These are phyloP conservation scores for Ciconia boyciana DNA, from an alignment of 2,113 vertebrate genomes.

Conservation along the genomic window DNA sequence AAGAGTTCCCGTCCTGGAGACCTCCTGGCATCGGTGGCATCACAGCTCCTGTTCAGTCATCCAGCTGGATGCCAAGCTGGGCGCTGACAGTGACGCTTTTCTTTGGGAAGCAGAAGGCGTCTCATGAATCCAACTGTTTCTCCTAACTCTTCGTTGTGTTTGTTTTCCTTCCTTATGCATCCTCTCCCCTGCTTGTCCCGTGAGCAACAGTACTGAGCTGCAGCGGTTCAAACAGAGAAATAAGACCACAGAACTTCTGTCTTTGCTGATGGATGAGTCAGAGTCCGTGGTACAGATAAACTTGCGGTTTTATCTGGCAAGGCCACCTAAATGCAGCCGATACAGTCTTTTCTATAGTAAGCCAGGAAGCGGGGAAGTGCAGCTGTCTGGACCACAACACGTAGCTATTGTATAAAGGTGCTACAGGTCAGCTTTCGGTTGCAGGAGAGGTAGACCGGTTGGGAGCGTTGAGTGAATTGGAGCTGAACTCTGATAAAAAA, in stretches of 20 bases:
- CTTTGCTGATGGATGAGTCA: neutral
- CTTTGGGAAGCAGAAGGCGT: neutral
- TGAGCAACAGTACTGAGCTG: neutral
- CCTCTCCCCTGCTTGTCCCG: fast-evolving
- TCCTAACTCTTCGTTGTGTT: neutral
- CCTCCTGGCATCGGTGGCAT: fast-evolving
- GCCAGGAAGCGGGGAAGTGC: neutral
- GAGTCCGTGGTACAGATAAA: neutral
- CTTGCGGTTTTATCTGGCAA: neutral
- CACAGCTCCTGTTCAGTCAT: neutral
- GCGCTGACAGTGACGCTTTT: no score
- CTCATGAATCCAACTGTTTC: neutral
- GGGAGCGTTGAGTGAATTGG: neutral
- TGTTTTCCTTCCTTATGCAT: neutral
- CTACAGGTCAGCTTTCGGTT: neutral
- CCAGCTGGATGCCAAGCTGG: neutral
- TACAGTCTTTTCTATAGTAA: fast-evolving
- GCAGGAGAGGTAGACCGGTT: neutral
- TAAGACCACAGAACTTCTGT: neutral
- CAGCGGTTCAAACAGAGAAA: neutral
- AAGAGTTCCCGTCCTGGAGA: neutral
- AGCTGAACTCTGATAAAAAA: neutral
- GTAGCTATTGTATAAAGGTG: fast-evolving
- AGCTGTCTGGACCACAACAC: neutral
- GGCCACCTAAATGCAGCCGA: neutral